A percentile compares a stretch with the other conserved stretches of the same genome.
phyloP scores from a whole-genome alignment of 2,797 vertebrate genomes.

The Danio jaintianensis region DNA sequence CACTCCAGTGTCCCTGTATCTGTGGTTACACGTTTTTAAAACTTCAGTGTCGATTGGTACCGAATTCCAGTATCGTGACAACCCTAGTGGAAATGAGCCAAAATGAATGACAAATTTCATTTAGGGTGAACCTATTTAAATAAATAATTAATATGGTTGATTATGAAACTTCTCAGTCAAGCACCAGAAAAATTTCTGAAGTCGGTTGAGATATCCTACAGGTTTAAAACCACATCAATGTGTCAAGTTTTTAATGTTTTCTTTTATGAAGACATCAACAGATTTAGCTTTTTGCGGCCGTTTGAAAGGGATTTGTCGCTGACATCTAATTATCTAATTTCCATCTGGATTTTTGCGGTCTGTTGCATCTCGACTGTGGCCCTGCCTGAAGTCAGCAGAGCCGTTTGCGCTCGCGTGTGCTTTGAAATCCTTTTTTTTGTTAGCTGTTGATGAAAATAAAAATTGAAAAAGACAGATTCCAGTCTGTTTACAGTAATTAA shows the following conservation, averaged over 20 bases:
- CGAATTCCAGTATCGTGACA: too few species aligned
- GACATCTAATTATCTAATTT: slow-evolving; percentile 67
- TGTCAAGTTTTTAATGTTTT: background rate
- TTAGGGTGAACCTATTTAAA: too few species aligned
- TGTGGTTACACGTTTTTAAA: too few species aligned
- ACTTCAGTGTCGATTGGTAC: too few species aligned
- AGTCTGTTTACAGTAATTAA: slow-evolving; percentile 84
- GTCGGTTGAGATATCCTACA: background rate
- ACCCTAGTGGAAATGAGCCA: too few species aligned
- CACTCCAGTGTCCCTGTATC: too few species aligned
- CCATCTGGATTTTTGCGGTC: slow-evolving; percentile 73
- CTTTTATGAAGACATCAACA: slow-evolving; percentile 3
- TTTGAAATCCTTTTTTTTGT: slow-evolving; percentile 64
- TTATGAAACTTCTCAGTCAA: slow-evolving; percentile 5
- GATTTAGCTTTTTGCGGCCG: slow-evolving; percentile 1
- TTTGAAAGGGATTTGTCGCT: slow-evolving; percentile 52
- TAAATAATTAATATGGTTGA: background rate
- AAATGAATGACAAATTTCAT: too few species aligned
- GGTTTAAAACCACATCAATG: slow-evolving; percentile 15
- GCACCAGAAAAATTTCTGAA: background rate
- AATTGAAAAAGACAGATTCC: slow-evolving; percentile 67
- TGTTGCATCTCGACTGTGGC: slow-evolving; percentile 68
- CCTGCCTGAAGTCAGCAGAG: slow-evolving; percentile 67
- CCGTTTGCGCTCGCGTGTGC: slow-evolving; percentile 67
- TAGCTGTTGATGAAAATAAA: slow-evolving; percentile 71